Evolutionary conservation across 2,888 invertebrate species (phyloP), one percentile per base, ranked within the genome.

Genomic region (Tanytarsus gracilentus): DNA sequence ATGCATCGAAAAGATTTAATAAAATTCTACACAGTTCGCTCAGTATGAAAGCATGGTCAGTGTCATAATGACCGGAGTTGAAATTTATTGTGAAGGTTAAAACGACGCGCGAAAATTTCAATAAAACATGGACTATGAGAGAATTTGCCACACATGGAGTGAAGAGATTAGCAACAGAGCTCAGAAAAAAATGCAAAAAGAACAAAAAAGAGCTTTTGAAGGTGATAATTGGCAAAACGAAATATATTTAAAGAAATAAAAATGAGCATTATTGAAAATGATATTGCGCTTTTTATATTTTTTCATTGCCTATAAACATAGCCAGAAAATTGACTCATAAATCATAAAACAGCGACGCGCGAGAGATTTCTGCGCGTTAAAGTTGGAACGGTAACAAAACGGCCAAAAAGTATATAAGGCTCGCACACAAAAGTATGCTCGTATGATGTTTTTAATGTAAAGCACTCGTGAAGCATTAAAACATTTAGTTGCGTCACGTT

Each of bases 61-160:
- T 36, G 36, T 36, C 36, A 36, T 36, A 36, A 36, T 36, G 36
- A 14, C 16, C n/a, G n/a, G 16, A 36, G 16, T 14, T 36, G n/a
- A 36, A 36, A 36, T 36, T 16, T 36, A 36, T 36, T 36, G 36
- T 53, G 53, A 53, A 53, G 53, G 53, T 36, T 33, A 29, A n/a
- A 53, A 21, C 21, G 53, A 36, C 36, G 36, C 36, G 36, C 36
- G 7, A 36, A 36, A 36, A 3, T 14, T 36, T 36, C 36, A 36
- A 36, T 36, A 36, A 36, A 36, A 16, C n/a, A 36, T 16, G 16
- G 16, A 36, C n/a, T n/a, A 36, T 1, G 36, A 36, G 36, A n/a
- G n/a, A n/a, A 36, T 36, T 36, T 36, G n/a, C 5, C 11, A 36
- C 33, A 33, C 14, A 33, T 33, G 14, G n/a, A n/a, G n/a, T n/a